phyloP scores from a whole-genome alignment of 1,140 invertebrate genomes.

The Liolophura sinensis region DNA sequence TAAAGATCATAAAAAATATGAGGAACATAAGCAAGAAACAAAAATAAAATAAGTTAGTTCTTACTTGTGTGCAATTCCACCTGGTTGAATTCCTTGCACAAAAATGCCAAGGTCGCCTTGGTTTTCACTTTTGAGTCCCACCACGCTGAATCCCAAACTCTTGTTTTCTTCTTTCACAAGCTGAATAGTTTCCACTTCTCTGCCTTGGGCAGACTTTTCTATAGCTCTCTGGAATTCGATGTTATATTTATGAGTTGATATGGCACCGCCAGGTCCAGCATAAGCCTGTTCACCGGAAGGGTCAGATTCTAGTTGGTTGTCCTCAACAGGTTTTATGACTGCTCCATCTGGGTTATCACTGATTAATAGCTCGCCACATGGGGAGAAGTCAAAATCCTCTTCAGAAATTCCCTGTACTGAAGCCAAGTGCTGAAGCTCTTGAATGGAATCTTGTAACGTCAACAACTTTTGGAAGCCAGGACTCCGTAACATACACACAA shows the following conservation, averaged over 20 bases:
- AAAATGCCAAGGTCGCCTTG: slow-evolving; percentile 77
- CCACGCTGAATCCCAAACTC: slow-evolving; percentile 78
- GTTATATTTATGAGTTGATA: slow-evolving; percentile 33
- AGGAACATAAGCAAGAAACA: neutral
- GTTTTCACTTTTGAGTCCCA: slow-evolving; percentile 70
- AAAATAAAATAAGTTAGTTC: slow-evolving; percentile 25
- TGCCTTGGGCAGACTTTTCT: slow-evolving; percentile 66
- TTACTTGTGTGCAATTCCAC: slow-evolving; percentile 75
- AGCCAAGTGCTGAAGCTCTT: slow-evolving; percentile 45
- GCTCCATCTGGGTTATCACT: slow-evolving; percentile 8
- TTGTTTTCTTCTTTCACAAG: slow-evolving; percentile 73
- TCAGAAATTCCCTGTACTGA: slow-evolving; percentile 32
- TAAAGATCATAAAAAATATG: neutral
- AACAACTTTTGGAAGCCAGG: slow-evolving; percentile 90
- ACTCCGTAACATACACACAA: slow-evolving; percentile 87
- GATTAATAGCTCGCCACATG: slow-evolving; percentile 39
- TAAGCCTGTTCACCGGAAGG: slow-evolving; percentile 2
- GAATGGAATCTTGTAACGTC: slow-evolving; percentile 71
- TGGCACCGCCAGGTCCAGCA: slow-evolving; percentile 23
- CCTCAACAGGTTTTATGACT: neutral
- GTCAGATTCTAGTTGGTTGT: neutral
- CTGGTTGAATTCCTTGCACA: slow-evolving; percentile 75
- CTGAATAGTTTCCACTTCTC: slow-evolving; percentile 66
- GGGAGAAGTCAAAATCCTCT: slow-evolving; percentile 43
- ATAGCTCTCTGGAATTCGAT: slow-evolving; percentile 69